Conservation (phyloP, 2,888 invertebrate species). For the Monopis laevigella region DNA sequence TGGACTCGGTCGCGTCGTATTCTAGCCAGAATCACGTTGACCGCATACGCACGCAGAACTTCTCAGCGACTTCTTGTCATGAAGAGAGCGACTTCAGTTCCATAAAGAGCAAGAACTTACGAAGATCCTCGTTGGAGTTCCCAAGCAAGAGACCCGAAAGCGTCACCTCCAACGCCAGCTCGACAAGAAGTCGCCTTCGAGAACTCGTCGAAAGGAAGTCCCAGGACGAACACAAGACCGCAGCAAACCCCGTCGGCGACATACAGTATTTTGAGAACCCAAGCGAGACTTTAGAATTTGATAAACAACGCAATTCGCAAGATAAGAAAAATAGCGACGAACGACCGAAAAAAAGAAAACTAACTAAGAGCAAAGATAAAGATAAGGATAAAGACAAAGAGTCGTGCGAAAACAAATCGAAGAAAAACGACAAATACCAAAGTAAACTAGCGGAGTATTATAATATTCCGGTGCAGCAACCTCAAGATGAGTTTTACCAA, state of each 20-base stretch:
- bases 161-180: constrained; percentile 57
- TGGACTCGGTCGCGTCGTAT: constrained; percentile 69
- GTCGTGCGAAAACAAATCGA: constrained; percentile 40
- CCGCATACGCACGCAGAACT: constrained; percentile 65
- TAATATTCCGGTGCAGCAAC: constrained; percentile 51
- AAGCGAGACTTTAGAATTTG: constrained; percentile 58
- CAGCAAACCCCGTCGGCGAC: constrained; percentile 56
- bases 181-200: constrained; percentile 64
- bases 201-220: constrained; percentile 63
- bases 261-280: constrained; percentile 64
- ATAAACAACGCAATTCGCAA: constrained; percentile 47
- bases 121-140: constrained; percentile 56
- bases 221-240: constrained; percentile 58
- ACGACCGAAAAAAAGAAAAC: constrained; percentile 54
- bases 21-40: constrained; percentile 69
- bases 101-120: constrained; percentile 60
- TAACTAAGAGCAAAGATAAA: constrained; percentile 48
- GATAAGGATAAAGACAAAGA: constrained; percentile 25
- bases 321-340: constrained; percentile 52
- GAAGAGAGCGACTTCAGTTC: constrained; percentile 59
- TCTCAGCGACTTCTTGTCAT: constrained; percentile 65
- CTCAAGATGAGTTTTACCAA: constrained; percentile 61
- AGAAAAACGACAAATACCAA: constrained; percentile 58
- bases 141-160: constrained; percentile 55
- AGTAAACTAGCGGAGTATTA: constrained; percentile 61